Evolutionary conservation across 2,888 invertebrate species (phyloP).

Genomic region (Dryomyza anilis): DNA sequence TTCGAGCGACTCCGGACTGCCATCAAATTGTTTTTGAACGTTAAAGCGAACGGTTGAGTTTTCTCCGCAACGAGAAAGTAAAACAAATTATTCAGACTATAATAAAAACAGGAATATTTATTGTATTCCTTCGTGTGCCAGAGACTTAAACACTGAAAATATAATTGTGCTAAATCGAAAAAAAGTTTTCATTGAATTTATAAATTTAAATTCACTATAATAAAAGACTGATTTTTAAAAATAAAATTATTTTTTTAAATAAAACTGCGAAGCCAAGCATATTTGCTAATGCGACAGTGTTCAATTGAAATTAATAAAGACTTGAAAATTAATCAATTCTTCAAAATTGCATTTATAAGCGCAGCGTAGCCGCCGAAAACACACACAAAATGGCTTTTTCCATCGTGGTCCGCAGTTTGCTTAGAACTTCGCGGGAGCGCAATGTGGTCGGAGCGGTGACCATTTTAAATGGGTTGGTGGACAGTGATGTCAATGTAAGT

Average conservation of each 20-base stretch:
- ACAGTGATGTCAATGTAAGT: constrained; percentile 39
- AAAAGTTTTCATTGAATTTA: too few species aligned
- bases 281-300: too few species aligned
- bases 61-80: not conserved
- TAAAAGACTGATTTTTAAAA: not conserved
- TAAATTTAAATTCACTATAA: not conserved
- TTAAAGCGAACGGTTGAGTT: constrained; percentile 45
- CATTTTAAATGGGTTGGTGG: constrained; percentile 35
- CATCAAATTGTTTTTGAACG: constrained; percentile 49
- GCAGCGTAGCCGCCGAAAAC: too few species aligned
- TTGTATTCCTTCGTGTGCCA: too few species aligned
- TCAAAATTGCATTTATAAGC: too few species aligned
- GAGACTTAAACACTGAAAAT: not conserved
- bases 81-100: not conserved
- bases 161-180: too few species aligned
- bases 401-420: constrained; percentile 49
- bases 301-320: too few species aligned
- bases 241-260: not conserved
- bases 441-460: constrained; percentile 44
- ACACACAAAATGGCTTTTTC: constrained; percentile 47
- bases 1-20: constrained; percentile 13
- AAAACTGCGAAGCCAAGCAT: too few species aligned
- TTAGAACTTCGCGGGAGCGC: constrained; percentile 55
- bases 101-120: not conserved
- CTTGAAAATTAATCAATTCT: not conserved